Evolutionary conservation across 1,140 invertebrate genomes (phyloP).

Genomic region (Panonychus citri): DNA sequence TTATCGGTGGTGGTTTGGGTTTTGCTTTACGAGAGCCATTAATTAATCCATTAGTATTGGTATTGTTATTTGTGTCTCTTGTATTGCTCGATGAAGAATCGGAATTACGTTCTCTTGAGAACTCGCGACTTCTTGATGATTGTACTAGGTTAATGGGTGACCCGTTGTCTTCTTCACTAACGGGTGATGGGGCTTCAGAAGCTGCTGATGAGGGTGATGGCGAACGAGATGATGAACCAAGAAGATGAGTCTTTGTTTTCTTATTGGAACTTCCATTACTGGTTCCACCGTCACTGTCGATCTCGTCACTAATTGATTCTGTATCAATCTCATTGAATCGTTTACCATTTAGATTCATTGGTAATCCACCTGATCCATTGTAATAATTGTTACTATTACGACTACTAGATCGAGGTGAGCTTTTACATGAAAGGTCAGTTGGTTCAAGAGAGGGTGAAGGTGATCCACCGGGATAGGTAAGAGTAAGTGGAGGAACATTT

Average conservation of each 20-base stretch:
- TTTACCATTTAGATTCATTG: slow-evolving; percentile 1
- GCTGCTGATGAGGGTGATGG: slow-evolving; percentile 4
- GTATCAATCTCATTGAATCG: slow-evolving; percentile 1
- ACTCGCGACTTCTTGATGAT: not conserved
- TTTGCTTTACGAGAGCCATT: slow-evolving; percentile 12
- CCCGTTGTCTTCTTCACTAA: not conserved
- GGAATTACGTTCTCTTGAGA: slow-evolving; percentile 4
- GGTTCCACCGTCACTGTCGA: slow-evolving; percentile 2
- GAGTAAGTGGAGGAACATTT: not conserved
- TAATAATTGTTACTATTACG: not conserved
- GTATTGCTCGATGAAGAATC: slow-evolving; percentile 4
- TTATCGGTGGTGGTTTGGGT: slow-evolving; percentile 17
- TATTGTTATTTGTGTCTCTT: not conserved
- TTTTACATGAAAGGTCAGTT: slow-evolving; percentile 11
- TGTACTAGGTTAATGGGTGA: slow-evolving; percentile 1
- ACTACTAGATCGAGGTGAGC: not conserved
- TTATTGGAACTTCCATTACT: slow-evolving; percentile 1
- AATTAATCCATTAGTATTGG: not conserved
- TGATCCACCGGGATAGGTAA: not conserved
- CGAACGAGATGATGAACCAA: not conserved
- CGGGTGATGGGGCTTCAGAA: slow-evolving; percentile 1
- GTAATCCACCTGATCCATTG: not conserved
- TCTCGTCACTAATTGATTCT: slow-evolving; percentile 6
- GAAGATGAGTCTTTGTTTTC: slow-evolving; percentile 1
- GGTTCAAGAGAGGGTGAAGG: slow-evolving; percentile 7